Base-by-base conservation (phyloP, 2,113 vertebrate species). In the Hippocampus abdominalis region DNA sequence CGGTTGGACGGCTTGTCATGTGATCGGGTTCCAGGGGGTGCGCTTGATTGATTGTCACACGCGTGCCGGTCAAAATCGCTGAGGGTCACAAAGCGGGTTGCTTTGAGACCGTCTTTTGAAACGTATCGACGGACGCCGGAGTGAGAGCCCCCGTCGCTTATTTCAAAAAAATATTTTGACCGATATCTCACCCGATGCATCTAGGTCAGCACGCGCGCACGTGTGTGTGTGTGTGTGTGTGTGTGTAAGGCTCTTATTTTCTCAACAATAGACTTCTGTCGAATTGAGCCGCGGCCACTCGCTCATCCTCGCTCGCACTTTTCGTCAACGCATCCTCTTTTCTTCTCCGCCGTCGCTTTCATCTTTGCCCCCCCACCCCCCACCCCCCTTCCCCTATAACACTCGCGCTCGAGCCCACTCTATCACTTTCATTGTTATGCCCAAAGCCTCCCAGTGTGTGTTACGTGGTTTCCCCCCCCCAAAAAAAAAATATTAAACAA, bases 301-400 rank as follows among this genome's bases (percentile, higher is more conserved):
- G 11, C 57, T 27, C 57, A 2, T 32, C 8, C 27, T 59, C 12
- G 25, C 57, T 32, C 5, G 57, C 57, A 60, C 18, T 20, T 27
- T 32, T 18, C 57, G 27, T 29, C 57, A 9, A 8, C 3, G 48
- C 29, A 46, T 65, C 65, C 15, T 51, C n/a, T 73, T 48, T 71
- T 62, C 3, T 64, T 63, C 60, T 27, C 3, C 40, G 71, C 40
- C 40, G 65, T 78, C 36, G 44, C 72, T 78, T 72, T 82, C 72
- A 79, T 83, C 72, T 64, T 66, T 62, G 59, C 70, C 64, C 48
- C 74, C n/a, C 44, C 4, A 36, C n/a, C n/a, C n/a, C n/a, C n/a
- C n/a, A n/a, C n/a, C n/a, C n/a, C n/a, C n/a, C n/a, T n/a, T n/a
- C 48, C 74, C n/a, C 44, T 0, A 36, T 9, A 42, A 60, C 57